Conservation (phyloP, 2,888 invertebrate species). For the Cyrtodaria siliqua region DNA sequence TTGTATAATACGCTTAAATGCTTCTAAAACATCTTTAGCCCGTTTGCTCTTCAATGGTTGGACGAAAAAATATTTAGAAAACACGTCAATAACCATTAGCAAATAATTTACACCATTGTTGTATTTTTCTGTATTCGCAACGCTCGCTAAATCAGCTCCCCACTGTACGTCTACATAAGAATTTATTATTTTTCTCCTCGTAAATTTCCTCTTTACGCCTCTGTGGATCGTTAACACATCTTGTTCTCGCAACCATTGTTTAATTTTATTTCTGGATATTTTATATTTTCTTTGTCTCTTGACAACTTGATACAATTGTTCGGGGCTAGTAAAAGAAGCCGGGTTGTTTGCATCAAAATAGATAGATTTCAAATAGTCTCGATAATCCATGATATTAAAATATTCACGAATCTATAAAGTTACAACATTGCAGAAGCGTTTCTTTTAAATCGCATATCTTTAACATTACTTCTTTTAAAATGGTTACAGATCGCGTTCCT, state of each 20-base stretch:
- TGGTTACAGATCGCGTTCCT: slow-evolving; percentile 17
- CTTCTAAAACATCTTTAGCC: slow-evolving; percentile 11
- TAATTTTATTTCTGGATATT: slow-evolving; percentile 9
- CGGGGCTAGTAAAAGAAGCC: slow-evolving; percentile 1
- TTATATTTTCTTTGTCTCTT: slow-evolving; percentile 21
- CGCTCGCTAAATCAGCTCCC: slow-evolving; percentile 16
- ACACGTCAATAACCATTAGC: slow-evolving; percentile 14
- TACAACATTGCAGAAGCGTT: slow-evolving; percentile 2
- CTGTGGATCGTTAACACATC: slow-evolving; percentile 7
- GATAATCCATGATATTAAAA: background rate
- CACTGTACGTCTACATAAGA: slow-evolving; percentile 18
- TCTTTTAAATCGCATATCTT: slow-evolving; percentile 23
- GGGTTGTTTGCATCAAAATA: slow-evolving; percentile 9
- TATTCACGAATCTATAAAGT: slow-evolving; percentile 1
- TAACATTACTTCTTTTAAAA: slow-evolving; percentile 11
- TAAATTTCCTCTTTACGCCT: slow-evolving; percentile 12
- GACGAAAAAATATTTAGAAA: slow-evolving; percentile 25
- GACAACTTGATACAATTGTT: slow-evolving; percentile 7
- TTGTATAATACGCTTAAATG: background rate
- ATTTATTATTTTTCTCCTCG: slow-evolving; percentile 12
- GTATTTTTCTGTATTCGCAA: background rate
- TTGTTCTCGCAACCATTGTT: slow-evolving; percentile 5
- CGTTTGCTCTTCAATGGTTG: slow-evolving; percentile 19
- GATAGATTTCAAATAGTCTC: slow-evolving; percentile 1
- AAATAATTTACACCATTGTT: slow-evolving; percentile 21